A percentile compares a stretch with the other conserved stretches of the same genome.
phyloP scores from a whole-genome alignment of 2,888 invertebrate genomes.

The Sicus ferrugineus region DNA sequence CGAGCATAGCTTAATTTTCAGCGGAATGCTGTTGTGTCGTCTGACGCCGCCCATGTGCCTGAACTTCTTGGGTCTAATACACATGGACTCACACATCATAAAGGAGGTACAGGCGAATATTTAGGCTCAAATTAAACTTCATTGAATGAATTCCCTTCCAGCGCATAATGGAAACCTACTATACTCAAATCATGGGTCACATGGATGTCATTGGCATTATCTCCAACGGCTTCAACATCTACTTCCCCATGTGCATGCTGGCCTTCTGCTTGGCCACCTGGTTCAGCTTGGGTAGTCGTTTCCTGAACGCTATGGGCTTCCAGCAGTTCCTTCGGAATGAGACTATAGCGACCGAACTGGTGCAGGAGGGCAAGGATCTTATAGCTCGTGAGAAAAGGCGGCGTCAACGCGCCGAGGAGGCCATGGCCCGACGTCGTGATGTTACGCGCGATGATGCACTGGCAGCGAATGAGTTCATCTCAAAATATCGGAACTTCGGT shows the following conservation, averaged over 20 bases:
- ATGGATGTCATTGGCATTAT: slow-evolving; percentile 98
- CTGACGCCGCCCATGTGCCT: slow-evolving; percentile 98
- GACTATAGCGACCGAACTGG: slow-evolving; percentile 89
- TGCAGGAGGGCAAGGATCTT: slow-evolving; percentile 92
- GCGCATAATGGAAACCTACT: slow-evolving; percentile 86
- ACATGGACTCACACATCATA: slow-evolving; percentile 96
- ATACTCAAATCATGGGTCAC: slow-evolving; percentile 99
- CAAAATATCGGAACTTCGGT: slow-evolving; percentile 53
- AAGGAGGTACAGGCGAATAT: slow-evolving; percentile 68
- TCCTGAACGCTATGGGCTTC: slow-evolving; percentile 90
- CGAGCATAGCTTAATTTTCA: slow-evolving; percentile 96
- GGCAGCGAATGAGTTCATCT: slow-evolving; percentile 50
- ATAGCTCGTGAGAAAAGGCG: slow-evolving; percentile 87
- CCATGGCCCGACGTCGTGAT: slow-evolving; percentile 72
- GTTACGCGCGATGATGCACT: slow-evolving; percentile 56
- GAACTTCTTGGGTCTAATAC: slow-evolving; percentile 96
- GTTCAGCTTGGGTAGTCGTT: slow-evolving; percentile 89
- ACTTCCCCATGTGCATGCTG: slow-evolving; percentile 97
- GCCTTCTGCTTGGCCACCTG: slow-evolving; percentile 92
- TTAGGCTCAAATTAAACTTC: no score
- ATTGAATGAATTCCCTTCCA: slow-evolving; percentile 33
- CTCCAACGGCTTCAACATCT: slow-evolving; percentile 97
- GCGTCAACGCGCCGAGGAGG: slow-evolving; percentile 82
- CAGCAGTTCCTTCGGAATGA: slow-evolving; percentile 97
- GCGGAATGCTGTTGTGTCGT: slow-evolving; percentile 97